Conservation (phyloP, 2,797 vertebrate species). For the Brotula barbata region DNA sequence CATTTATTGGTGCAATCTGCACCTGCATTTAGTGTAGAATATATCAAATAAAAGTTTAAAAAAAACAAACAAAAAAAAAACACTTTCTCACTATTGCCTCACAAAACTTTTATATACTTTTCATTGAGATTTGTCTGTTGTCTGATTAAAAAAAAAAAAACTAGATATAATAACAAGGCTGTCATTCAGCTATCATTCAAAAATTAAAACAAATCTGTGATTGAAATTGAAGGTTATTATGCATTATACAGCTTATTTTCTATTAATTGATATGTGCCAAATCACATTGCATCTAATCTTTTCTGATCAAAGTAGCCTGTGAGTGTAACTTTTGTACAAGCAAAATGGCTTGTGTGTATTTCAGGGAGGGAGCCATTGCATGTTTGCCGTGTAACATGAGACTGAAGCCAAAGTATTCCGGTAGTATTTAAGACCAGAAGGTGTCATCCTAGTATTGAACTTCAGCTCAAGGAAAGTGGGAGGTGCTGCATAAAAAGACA, state of each 20-base stretch:
- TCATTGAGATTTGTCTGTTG: too few species aligned
- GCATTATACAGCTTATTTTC: constrained; percentile 8
- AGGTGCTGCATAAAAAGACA: constrained; percentile 4
- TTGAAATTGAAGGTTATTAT: background rate
- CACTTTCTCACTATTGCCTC: background rate
- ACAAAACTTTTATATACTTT: background rate
- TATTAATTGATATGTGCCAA: constrained; percentile 4
- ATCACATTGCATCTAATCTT: constrained; percentile 20
- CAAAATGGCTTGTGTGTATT: constrained; percentile 59
- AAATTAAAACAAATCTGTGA: background rate
- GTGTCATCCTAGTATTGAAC: constrained; percentile 45
- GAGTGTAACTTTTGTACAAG: constrained; percentile 19
- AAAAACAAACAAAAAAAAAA: background rate
- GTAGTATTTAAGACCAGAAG: constrained; percentile 55
- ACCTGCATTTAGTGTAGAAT: background rate
- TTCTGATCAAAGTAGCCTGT: constrained; percentile 16
- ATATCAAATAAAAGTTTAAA: constrained; percentile 3
- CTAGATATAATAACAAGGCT: too few species aligned
- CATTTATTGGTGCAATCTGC: background rate
- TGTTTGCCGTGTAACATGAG: constrained; percentile 62
- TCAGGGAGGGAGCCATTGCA: constrained; percentile 53
- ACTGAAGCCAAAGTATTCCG: constrained; percentile 55
- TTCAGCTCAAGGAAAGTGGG: constrained; percentile 23
- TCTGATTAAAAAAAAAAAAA: too few species aligned
- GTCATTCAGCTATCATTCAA: too few species aligned